Conservation (phyloP, 1,140 invertebrate species). For the Megalonaias nervosa region DNA sequence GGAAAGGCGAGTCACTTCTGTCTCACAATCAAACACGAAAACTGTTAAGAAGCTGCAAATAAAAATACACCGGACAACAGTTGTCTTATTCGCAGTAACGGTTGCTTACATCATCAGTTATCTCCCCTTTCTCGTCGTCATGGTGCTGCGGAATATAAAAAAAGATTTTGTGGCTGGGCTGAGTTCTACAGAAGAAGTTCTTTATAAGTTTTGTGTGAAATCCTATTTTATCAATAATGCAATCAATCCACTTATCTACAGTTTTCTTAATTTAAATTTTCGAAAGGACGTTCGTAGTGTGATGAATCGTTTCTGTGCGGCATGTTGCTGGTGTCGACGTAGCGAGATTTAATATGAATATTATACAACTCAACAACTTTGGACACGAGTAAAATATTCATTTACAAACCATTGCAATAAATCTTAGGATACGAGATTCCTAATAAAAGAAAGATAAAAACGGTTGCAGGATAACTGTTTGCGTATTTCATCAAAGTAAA, state of each 20-base stretch:
- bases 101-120: slow-evolving; percentile 58
- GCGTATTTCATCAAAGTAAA: too few relatives aligned
- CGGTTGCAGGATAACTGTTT: too few relatives aligned
- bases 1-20: slow-evolving; percentile 35
- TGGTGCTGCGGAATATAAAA: slow-evolving; percentile 49
- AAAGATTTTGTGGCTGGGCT: slow-evolving; percentile 56
- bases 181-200: slow-evolving; percentile 46
- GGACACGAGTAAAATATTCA: too few relatives aligned
- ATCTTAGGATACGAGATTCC: too few relatives aligned
- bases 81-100: slow-evolving; percentile 55
- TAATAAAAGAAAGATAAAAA: too few relatives aligned
- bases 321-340: slow-evolving; percentile 37
- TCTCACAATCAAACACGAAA: slow-evolving; percentile 21
- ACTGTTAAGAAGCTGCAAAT: slow-evolving; percentile 39
- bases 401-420: too few relatives aligned
- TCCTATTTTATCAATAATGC: slow-evolving; percentile 64
- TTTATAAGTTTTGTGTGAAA: slow-evolving; percentile 61
- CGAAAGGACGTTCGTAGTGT: slow-evolving; percentile 44
- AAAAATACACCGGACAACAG: slow-evolving; percentile 52
- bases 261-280: slow-evolving; percentile 56
- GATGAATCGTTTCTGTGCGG: slow-evolving; percentile 31
- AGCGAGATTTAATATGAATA: too few relatives aligned
- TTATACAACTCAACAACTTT: too few relatives aligned
- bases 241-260: slow-evolving; percentile 61
- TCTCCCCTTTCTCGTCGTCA: slow-evolving; percentile 53